These are phyloP conservation scores for Drosophila hawaiiensis DNA, from an alignment of 2,888 invertebrate genomes.

Conservation along the genomic window DNA sequence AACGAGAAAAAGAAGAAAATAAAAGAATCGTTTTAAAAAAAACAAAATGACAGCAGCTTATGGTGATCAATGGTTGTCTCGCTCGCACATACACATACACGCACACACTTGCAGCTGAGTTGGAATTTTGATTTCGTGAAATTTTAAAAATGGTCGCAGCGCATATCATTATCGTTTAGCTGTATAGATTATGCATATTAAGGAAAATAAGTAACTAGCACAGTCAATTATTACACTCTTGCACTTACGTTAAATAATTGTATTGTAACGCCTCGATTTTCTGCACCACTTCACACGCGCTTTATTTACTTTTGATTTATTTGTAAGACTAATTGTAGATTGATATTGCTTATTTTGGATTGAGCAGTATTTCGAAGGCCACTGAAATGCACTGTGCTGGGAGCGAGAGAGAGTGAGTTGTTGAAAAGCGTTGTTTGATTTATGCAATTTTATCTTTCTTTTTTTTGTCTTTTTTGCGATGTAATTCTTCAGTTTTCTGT, in stretches of 20 bases:
- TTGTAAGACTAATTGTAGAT: conserved; percentile 58
- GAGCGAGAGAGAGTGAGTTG: conserved; percentile 16
- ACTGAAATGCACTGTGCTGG: conserved; percentile 72
- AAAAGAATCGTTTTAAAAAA: conserved; percentile 57
- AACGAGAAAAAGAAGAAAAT: conserved; percentile 58
- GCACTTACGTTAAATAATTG: conserved; percentile 66
- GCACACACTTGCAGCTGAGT: conserved; percentile 64
- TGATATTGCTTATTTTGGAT: conserved; percentile 65
- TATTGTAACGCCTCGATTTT: conserved; percentile 46
- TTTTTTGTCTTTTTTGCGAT: conserved; percentile 47
- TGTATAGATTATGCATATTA: conserved; percentile 40
- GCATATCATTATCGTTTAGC: conserved; percentile 71
- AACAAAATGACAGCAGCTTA: conserved; percentile 76
- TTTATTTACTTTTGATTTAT: conserved; percentile 76
- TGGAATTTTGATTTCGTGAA: conserved; percentile 80
- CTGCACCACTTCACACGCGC: conserved; percentile 75
- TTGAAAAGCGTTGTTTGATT: conserved; percentile 35
- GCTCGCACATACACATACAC: conserved; percentile 46
- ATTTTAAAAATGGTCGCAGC: conserved; percentile 78
- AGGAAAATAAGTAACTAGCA: conserved; percentile 18
- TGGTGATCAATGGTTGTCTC: conserved; percentile 66
- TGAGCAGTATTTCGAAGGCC: conserved; percentile 79
- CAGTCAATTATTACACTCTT: conserved; percentile 20
- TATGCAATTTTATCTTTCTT: conserved; percentile 9
- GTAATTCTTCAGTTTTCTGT: conserved; percentile 69